Base-by-base conservation (phyloP, 2,113 vertebrate species). In the Lynx canadensis region DNA sequence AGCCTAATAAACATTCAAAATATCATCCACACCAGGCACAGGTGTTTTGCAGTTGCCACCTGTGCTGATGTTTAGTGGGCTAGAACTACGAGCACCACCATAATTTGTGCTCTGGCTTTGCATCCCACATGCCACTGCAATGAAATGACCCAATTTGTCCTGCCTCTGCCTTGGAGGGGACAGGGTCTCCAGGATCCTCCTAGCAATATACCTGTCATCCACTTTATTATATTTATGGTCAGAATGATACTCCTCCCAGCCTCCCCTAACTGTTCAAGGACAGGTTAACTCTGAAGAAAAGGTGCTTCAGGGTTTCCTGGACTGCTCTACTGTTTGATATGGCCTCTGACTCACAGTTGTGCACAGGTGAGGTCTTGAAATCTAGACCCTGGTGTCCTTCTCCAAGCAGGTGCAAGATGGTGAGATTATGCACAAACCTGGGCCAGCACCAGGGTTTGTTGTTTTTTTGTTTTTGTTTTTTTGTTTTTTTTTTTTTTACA, bases 1-100 rank as follows among this genome's bases (percentile, higher is more conserved):
- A 41, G 71, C 71, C 78, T 73, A 33, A 96, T 79, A 79, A 96
- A 33, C 87, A 94, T 94, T 60, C 41, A 69, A 69, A 97, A 45
- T 82, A 16, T 81, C 76, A 27, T 33, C 66, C 60, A 41, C 18
- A 4, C 27, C 25, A 11, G 11, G 80, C 57, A 18, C 85, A 89
- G 88, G 95, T 82, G 55, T 38, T 83, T 76, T 79, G 52, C 23
- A 60, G 2, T 52, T 8, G 48, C 79, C 1, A 7, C 68, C 38
- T 6, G 14, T 48, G 33, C 71, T 74, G 78, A 63, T 57, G 48
- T 52, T 41, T 60, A 7, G 41, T 27, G 50, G 76, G 48, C 33
- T 9, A 8, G 55, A 48, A 48, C 66, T 57, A 68, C 0, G 11
- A 50, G 33, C 18, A 9, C 41, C 23, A 27, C 41, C 33, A 10